A percentile compares a stretch with the other conserved stretches of the same genome.
phyloP scores from a whole-genome alignment of 2,888 invertebrate species.

The Hybos culiciformis region DNA sequence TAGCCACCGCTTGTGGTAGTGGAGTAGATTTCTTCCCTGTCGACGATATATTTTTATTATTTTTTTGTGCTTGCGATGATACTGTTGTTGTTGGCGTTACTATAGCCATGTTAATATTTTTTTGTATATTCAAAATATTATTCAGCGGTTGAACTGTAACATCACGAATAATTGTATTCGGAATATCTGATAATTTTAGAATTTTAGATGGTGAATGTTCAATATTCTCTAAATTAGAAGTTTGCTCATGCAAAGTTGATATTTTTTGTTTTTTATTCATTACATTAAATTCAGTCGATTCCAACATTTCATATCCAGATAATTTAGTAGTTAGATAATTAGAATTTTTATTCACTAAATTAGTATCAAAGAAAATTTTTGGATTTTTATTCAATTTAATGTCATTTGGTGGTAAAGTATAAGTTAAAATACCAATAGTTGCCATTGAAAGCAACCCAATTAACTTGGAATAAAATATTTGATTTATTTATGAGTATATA shows the following conservation, averaged over 20 bases:
- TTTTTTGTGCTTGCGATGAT: background rate
- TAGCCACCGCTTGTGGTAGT: slow-evolving; percentile 67
- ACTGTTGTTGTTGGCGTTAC: background rate
- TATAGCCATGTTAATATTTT: slow-evolving; percentile 4
- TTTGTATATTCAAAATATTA: background rate
- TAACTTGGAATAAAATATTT: background rate
- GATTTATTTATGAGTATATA: background rate
- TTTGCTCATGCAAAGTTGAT: slow-evolving; percentile 12
- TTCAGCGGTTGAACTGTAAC: background rate
- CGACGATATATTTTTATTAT: background rate
- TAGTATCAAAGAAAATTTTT: slow-evolving; percentile 8
- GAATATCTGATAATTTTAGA: slow-evolving; percentile 5
- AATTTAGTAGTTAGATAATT: slow-evolving; percentile 29
- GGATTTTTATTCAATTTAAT: slow-evolving; percentile 6
- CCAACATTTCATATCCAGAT: slow-evolving; percentile 20
- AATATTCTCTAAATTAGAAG: background rate
- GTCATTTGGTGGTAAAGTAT: slow-evolving; percentile 23
- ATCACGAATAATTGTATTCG: background rate
- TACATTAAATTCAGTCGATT: slow-evolving; percentile 15
- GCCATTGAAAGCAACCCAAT: slow-evolving; percentile 22
- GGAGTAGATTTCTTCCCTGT: slow-evolving; percentile 37
- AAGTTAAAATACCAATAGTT: slow-evolving; percentile 27
- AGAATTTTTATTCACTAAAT: slow-evolving; percentile 9
- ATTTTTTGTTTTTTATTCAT: slow-evolving; percentile 16
- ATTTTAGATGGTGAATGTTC: slow-evolving; percentile 7